Evolutionary conservation across 2,113 vertebrate genomes (phyloP), one percentile per base, ranked within the genome.

Genomic region (Galeopterus variegatus): DNA sequence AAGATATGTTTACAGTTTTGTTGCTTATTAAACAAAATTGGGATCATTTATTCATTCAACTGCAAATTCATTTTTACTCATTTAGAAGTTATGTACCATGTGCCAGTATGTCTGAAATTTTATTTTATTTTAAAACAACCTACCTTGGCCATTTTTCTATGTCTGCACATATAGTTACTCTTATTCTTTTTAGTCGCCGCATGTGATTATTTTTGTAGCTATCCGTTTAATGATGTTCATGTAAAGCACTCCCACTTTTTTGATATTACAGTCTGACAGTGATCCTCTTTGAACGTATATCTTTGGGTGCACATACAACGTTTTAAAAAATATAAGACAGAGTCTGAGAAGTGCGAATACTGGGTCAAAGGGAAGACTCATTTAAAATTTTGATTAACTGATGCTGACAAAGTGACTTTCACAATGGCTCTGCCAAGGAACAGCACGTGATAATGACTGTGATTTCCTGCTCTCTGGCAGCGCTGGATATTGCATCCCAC

Each of bases 361-460:
- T 87, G 52, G 4, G 26, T 84, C 52, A 54, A 70, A 72, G 36
- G 50, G 58, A 95, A 93, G n/a, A 64, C 18, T 28, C 41, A 6
- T 64, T 86, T 67, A 58, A 77, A n/a, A 26, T 87, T 64, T 50
- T 87, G 50, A 94, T 79, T 52, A 67, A 62, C 14, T 56, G 54
- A 31, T 62, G 11, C 50, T 69, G 62, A 75, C 67, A 93, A 94
- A 60, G n/a, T n/a, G 76, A 67, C 80, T 93, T 93, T 92, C 31
- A 69, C 6, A 36, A n/a, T 28, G 48, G 0, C 31, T 31, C 1
- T n/a, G 12, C 65, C 14, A 31, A 72, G 67, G 62, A 52, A 21
- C 2, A 18, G 60, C 31, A 3, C 6, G 1, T 31, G 58, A 36
- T 54, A n/a, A 48, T 5, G 2, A 6, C 3, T 9, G 5, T 7